Percentiles rank a stretch among this genome's conserved stretches.
phyloP scores from a whole-genome alignment of 1,140 invertebrate species.

The Coelopa frigida region DNA sequence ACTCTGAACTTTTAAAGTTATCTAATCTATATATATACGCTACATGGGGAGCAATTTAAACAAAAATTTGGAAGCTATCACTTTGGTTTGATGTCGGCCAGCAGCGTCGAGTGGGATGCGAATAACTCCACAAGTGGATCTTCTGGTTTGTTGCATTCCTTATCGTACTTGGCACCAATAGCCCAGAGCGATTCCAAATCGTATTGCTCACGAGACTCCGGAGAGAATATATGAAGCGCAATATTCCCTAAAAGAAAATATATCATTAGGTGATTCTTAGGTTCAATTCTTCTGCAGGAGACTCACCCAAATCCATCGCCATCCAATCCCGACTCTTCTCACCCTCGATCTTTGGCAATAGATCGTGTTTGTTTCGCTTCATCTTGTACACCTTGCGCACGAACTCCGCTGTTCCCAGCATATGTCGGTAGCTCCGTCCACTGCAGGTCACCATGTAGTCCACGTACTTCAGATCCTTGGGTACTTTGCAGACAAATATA shows the following conservation, averaged over 20 bases:
- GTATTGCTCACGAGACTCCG: conserved; percentile 60
- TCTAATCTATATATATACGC: conserved; percentile 4
- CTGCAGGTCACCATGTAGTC: conserved; percentile 75
- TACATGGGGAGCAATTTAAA: background rate
- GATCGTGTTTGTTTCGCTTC: conserved; percentile 59
- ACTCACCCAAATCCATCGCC: conserved; percentile 78
- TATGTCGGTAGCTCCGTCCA: conserved; percentile 65
- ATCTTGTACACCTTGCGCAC: conserved; percentile 72
- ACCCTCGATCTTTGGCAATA: conserved; percentile 70
- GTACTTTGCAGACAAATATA: conserved; percentile 73
- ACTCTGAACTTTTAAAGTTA: background rate
- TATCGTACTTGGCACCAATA: conserved; percentile 74
- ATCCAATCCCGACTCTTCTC: conserved; percentile 71
- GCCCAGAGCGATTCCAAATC: conserved; percentile 89
- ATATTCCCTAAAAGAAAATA: conserved; percentile 72
- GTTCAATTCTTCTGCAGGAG: too few species aligned
- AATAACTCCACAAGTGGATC: conserved; percentile 53
- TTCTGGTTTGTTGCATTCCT: conserved; percentile 54
- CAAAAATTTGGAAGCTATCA: background rate
- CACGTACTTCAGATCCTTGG: conserved; percentile 68
- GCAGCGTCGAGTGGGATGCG: conserved; percentile 51
- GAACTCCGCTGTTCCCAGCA: conserved; percentile 66
- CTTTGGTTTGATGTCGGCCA: conserved; percentile 8
- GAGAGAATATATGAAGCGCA: conserved; percentile 78
- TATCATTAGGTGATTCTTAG: too few species aligned